phyloP scores from a whole-genome alignment of 2,113 vertebrate species.

The Beaufortia kweichowensis region DNA sequence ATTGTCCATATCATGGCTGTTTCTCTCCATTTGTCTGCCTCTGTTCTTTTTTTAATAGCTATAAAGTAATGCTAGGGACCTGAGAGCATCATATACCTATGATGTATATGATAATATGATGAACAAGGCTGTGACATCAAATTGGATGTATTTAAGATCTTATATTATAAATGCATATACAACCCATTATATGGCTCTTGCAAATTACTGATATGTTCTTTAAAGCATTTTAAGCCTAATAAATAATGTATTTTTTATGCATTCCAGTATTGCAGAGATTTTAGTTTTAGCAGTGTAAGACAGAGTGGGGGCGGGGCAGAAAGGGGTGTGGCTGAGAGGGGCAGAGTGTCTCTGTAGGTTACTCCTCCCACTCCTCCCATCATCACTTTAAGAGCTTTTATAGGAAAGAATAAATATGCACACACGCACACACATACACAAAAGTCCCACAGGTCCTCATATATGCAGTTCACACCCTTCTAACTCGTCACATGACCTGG shows the following conservation, averaged over 20 bases:
- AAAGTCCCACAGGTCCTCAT: slow-evolving; percentile 38
- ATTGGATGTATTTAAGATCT: too few relatives aligned
- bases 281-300: background rate
- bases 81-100: too few relatives aligned
- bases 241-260: background rate
- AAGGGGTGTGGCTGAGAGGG: background rate
- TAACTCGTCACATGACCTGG: slow-evolving; percentile 49
- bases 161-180: too few relatives aligned
- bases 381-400: slow-evolving; percentile 39
- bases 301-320: background rate
- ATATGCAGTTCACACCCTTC: slow-evolving; percentile 43
- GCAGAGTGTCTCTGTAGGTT: slow-evolving; percentile 25
- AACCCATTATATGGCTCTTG: too few relatives aligned
- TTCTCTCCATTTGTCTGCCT: background rate
- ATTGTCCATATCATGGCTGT: background rate
- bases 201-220: background rate
- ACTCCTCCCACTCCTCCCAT: slow-evolving; percentile 38
- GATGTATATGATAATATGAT: too few relatives aligned
- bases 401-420: slow-evolving; percentile 35
- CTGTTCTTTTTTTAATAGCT: background rate
- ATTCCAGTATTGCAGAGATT: background rate
- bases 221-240: background rate
- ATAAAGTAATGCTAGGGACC: background rate
- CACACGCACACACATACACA: slow-evolving; percentile 34
- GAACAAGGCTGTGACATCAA: too few relatives aligned